Conservation (phyloP, 92 coral and sea anemone genomes). For the Montipora capitata region DNA sequence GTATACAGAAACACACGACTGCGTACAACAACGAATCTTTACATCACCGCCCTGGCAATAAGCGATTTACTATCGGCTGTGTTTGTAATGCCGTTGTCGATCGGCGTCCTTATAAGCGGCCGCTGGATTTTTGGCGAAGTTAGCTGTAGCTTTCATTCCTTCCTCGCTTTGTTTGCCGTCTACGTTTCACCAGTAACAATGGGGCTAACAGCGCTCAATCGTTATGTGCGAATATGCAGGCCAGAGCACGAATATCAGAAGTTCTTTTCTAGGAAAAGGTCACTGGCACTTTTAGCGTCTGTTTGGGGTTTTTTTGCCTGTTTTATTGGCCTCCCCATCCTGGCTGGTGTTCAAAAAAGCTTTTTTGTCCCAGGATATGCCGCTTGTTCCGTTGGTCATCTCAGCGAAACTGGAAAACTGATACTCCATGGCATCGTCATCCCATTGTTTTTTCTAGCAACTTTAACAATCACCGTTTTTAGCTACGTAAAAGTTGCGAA, state of each 20-base stretch:
- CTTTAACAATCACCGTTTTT: not conserved
- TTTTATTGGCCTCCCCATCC: not conserved
- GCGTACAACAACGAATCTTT: not conserved
- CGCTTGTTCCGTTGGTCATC: no score
- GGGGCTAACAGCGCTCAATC: not conserved
- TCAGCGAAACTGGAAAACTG: not conserved
- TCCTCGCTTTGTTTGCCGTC: not conserved
- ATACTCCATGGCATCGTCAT: not conserved
- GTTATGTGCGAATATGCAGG: not conserved
- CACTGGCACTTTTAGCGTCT: not conserved
- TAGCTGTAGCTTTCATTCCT: not conserved
- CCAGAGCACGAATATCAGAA: not conserved
- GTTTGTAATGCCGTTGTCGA: not conserved
- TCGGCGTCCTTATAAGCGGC: not conserved
- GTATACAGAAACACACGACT: not conserved
- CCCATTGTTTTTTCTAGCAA: not conserved
- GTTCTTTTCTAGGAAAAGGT: not conserved
- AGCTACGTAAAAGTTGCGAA: constrained; percentile 5
- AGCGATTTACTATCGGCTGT: not conserved
- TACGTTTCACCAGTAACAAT: constrained; percentile 1
- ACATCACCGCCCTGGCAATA: not conserved
- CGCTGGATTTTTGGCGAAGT: not conserved
- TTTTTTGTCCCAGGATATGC: no score
- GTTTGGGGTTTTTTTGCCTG: not conserved
- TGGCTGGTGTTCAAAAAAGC: no score